A percentile compares a stretch with the other conserved stretches of the same genome.
phyloP scores from a whole-genome alignment of 2,797 vertebrate species.

The Argentina silus region DNA sequence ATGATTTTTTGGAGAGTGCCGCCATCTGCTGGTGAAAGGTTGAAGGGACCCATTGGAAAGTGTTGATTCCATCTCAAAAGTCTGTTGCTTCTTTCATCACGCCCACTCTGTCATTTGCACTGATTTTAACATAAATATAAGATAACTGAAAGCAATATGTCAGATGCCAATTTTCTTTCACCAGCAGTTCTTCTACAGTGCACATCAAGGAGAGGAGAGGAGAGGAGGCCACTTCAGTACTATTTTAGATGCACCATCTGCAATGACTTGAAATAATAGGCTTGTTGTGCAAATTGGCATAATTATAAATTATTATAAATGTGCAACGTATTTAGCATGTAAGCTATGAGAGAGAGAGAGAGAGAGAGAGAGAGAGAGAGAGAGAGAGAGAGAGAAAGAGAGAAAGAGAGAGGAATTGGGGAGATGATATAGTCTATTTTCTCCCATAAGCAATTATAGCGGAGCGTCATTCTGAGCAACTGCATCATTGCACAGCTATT shows the following conservation, averaged over 20 bases:
- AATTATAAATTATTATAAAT: too few species aligned
- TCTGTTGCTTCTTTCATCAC: neutral
- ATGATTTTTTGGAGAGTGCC: slow-evolving; percentile 35
- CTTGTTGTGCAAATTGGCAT: too few species aligned
- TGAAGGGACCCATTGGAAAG: neutral
- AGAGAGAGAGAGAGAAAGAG: neutral
- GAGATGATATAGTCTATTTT: slow-evolving; percentile 34
- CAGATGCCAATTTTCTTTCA: too few species aligned
- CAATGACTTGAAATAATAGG: too few species aligned
- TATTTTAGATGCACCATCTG: too few species aligned
- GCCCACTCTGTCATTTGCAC: neutral
- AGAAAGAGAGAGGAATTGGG: neutral
- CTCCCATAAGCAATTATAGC: slow-evolving; percentile 46
- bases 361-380: neutral
- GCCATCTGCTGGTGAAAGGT: slow-evolving; percentile 52
- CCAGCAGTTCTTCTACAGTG: too few species aligned
- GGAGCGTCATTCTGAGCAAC: slow-evolving; percentile 68
- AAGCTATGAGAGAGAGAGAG: neutral
- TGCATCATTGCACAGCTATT: slow-evolving; percentile 78
- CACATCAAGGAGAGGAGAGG: too few species aligned
- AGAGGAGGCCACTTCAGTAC: too few species aligned
- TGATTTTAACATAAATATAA: neutral
- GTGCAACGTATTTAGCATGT: too few species aligned
- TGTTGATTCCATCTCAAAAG: neutral
- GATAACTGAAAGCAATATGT: too few species aligned